Evolutionary conservation across 2,888 invertebrate genomes (phyloP), one percentile per base, ranked within the genome.

Genomic region (Platypus cylindrus): DNA sequence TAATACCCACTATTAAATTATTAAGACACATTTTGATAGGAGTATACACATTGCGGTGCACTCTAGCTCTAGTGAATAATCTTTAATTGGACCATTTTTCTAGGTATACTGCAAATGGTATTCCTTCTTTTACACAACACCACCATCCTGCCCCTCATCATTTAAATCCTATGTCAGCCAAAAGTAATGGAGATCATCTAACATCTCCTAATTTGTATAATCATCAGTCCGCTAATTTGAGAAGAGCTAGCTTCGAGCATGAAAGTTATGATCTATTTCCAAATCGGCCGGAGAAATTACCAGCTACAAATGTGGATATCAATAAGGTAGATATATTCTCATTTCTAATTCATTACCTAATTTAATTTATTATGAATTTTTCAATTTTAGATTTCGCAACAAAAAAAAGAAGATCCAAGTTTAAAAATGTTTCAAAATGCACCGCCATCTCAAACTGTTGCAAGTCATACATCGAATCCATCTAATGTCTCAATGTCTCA

Each of bases 81-180:
- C n/a, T n/a, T n/a, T n/a, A n/a, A n/a, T n/a, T n/a, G n/a, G n/a
- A n/a, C n/a, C 12, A 9, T 25, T 9, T 9, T 11, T n/a, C 7
- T 44, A 54, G 60, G 34, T 63, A 63, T 43, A 56, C 60, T 8
- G 59, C 62, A 8, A 62, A 62, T 45, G 60, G 61, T 45, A 65
- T 71, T 55, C 70, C 71, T 40, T 58, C 60, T 4, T 63, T 62
- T 44, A 59, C 60, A 1, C 63, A 63, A 49, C 62, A 62, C 40
- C 61, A 62, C 45, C 59, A 58, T 32, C 52, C 54, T 14, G 48
- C 52, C 15, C 52, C 52, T 17, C 58, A 59, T 44, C 52, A 52
- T 35, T 48, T 39, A 2, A n/a, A 37, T 2, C 38, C 36, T 13
- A 32, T 23, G 9, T 31, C 40, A 9, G 36, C 22, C 14, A 43